A percentile compares a stretch with the other conserved stretches of the same genome.
Conservation (phyloP, 2,113 vertebrate genomes). For the Ctenodactylus gundi region DNA sequence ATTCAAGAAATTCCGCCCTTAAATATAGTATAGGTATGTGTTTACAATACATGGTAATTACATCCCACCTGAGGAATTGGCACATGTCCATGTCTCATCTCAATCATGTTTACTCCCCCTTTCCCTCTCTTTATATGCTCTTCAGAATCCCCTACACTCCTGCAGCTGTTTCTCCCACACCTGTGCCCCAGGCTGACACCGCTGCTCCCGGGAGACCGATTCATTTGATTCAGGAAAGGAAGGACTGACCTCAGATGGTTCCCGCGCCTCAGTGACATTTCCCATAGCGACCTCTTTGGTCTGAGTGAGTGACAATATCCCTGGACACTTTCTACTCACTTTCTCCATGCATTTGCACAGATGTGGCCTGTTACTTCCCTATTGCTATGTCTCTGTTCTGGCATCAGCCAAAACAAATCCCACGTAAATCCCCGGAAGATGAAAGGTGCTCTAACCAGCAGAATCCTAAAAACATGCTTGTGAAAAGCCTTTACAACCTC, state of each 20-base stretch:
- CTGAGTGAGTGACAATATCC: not conserved
- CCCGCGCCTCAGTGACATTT: accelerated
- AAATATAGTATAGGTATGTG: too few species aligned
- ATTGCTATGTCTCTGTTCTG: not conserved
- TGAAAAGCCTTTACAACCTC: accelerated
- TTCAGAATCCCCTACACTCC: accelerated
- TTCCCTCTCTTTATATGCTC: too few species aligned
- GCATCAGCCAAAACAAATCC: not conserved
- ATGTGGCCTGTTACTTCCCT: accelerated
- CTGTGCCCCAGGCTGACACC: too few species aligned
- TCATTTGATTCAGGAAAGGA: not conserved
- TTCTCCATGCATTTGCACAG: accelerated
- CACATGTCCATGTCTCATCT: too few species aligned
- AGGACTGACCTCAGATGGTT: not conserved
- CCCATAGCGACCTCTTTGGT: not conserved
- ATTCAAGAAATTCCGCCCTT: not conserved
- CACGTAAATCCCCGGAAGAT: accelerated
- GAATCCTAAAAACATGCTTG: too few species aligned
- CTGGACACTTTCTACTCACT: accelerated
- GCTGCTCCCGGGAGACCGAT: too few species aligned
- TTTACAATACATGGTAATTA: too few species aligned
- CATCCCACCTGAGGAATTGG: too few species aligned
- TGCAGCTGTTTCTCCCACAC: accelerated
- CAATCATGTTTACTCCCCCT: too few species aligned
- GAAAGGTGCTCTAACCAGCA: accelerated